A percentile compares a stretch with the other conserved stretches of the same genome.
Conservation (phyloP, 2,797 vertebrate genomes). For the Chrosomus eos region DNA sequence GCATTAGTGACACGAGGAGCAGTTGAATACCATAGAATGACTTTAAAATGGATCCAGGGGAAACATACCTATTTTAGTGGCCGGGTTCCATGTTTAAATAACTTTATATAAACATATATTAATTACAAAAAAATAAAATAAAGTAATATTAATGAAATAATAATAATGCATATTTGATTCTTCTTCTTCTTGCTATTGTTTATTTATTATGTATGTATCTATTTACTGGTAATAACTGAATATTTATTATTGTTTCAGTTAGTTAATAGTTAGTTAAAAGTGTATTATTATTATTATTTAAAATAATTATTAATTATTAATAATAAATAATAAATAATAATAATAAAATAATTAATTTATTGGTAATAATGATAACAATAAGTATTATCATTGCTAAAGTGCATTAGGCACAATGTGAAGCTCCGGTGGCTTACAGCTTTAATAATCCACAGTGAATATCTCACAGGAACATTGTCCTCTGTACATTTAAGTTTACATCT, state of each 20-base stretch:
- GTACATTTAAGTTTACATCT: slow-evolving; percentile 33
- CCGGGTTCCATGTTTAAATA: neutral
- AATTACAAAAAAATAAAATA: neutral
- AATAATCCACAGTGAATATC: slow-evolving; percentile 55
- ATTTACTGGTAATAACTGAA: too few species aligned
- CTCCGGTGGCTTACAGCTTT: slow-evolving; percentile 32
- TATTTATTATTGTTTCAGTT: too few species aligned
- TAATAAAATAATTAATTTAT: neutral
- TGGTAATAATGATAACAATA: neutral
- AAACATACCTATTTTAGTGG: neutral
- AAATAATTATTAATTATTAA: too few species aligned
- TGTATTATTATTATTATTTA: too few species aligned
- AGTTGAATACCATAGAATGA: slow-evolving; percentile 68
- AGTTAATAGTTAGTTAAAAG: too few species aligned
- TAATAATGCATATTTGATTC: too few species aligned
- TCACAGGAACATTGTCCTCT: slow-evolving; percentile 28
- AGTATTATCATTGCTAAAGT: neutral
- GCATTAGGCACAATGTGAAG: neutral
- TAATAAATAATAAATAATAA: too few species aligned
- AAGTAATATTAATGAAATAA: too few species aligned
- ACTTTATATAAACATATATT: neutral
- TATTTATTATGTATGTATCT: too few species aligned
- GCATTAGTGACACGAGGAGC: slow-evolving; percentile 75
- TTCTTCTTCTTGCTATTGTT: too few species aligned
- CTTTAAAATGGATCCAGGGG: slow-evolving; percentile 2